Base-by-base conservation (phyloP, 2,888 invertebrate genomes). In the Hemicrepidius hirtus region DNA sequence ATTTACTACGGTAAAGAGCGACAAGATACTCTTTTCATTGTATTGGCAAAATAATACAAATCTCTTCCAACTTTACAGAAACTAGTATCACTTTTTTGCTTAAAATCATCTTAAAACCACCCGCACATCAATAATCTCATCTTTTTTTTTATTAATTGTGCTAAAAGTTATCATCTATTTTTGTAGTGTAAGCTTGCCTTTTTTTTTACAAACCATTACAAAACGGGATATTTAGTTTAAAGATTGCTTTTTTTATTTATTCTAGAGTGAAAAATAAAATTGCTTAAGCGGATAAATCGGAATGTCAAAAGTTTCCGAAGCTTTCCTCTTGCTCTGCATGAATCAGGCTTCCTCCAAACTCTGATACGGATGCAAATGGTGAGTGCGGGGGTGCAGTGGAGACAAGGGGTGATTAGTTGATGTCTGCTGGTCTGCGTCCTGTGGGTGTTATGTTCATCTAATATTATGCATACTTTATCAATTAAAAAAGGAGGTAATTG, bases 371-470 rank as follows among this genome's bases (percentile, higher is more conserved):
- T 32, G 55, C 55, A n/a, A 20, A 28, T n/a, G 21, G 53, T 63
- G 7, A 32, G 21, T 28, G 74, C 71, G 76, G 75, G 75, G 75
- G 75, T 74, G 75, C 68, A 57, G 68, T 35, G 68, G 72, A 50
- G 72, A 10, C 37, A 41, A 71, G 60, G 69, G 73, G 76, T 71
- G 66, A 73, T 74, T n/a, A 71, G 76, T 84, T 82, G 77, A 79
- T 83, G 81, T 81, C 81, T 84, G 82, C 81, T 81, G 82, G 81
- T 80, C 81, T 84, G 82, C 81, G 81, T 83, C 81, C 81, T 81
- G 84, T 84, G 83, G 84, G 85, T 84, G 85, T 84, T 80, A 74
- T 75, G 68, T 78, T 82, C 79, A 80, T 81, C 79, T 79, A 81
- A 79, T 82, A n/a, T n/a, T n/a, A 82, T 82, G 84, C 81, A 82